A percentile compares a stretch with the other conserved stretches of the same genome.
Conservation (phyloP, 1,140 invertebrate genomes). For the Lanistes nyassanus region DNA sequence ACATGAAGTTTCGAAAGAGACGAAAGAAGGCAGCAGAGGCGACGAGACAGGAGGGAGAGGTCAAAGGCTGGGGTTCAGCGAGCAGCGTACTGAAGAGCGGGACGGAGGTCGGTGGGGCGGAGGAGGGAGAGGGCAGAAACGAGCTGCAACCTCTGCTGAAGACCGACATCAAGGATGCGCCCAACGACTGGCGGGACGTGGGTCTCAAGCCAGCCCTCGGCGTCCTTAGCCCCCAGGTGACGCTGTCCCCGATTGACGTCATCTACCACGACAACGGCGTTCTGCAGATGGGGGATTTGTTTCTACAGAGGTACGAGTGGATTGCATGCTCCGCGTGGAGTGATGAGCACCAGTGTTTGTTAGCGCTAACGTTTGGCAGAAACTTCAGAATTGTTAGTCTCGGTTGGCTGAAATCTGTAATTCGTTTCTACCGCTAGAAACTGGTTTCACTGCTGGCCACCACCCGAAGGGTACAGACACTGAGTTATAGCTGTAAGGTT, state of each 20-base stretch:
- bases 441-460: no score
- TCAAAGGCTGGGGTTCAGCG: neutral
- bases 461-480: no score
- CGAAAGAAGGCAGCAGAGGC: no score
- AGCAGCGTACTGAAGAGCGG: neutral
- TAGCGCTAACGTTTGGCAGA: no score
- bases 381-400: no score
- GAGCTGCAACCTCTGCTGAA: neutral
- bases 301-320: conserved; percentile 2
- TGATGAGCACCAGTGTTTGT: no score
- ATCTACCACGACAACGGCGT: conserved; percentile 8
- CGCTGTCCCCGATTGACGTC: neutral
- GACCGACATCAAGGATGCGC: neutral
- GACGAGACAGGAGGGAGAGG: no score
- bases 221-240: neutral
- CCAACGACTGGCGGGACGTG: neutral
- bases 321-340: neutral
- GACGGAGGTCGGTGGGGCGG: neutral
- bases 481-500: no score
- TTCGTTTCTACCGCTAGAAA: no score
- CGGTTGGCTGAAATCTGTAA: no score
- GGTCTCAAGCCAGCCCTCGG: neutral
- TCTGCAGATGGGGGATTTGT: conserved; percentile 14
- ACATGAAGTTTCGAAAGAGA: no score
- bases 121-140: neutral